phyloP scores from a whole-genome alignment of 2,888 invertebrate genomes.

The Amphipoea oculea region DNA sequence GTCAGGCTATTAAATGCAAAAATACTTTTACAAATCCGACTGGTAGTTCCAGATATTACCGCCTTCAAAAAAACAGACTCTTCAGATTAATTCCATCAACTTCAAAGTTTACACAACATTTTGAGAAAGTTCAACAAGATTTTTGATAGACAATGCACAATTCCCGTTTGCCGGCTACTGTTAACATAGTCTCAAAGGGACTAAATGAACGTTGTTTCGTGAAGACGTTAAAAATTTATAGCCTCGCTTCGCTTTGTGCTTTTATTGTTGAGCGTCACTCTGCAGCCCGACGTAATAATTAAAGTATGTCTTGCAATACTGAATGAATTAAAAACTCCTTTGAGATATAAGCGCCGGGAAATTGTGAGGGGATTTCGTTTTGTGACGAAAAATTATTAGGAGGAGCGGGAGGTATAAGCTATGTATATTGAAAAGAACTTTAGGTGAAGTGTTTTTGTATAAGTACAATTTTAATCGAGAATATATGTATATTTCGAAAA shows the following conservation, averaged over 20 bases:
- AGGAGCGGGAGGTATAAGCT: not conserved
- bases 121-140: slow-evolving; percentile 32
- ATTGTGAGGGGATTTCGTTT: slow-evolving; percentile 38
- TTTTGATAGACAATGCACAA: slow-evolving; percentile 55
- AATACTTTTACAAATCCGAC: no score
- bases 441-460: not conserved
- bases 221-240: slow-evolving; percentile 88
- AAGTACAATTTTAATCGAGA: not conserved
- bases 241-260: slow-evolving; percentile 79
- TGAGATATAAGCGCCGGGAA: slow-evolving; percentile 45
- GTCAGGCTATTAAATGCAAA: no score
- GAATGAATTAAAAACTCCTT: slow-evolving; percentile 67
- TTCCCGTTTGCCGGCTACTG: slow-evolving; percentile 34
- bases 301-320: slow-evolving; percentile 67
- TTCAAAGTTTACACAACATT: slow-evolving; percentile 26
- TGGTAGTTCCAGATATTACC: not conserved
- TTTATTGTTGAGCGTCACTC: slow-evolving; percentile 78
- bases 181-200: slow-evolving; percentile 73
- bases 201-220: slow-evolving; percentile 81
- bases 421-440: not conserved
- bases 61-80: not conserved
- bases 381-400: slow-evolving; percentile 26
- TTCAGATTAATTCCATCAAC: slow-evolving; percentile 5
- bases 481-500: not conserved
- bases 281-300: slow-evolving; percentile 68